Base-by-base conservation (phyloP, 2,888 invertebrate genomes). In the Tachina lurida region DNA sequence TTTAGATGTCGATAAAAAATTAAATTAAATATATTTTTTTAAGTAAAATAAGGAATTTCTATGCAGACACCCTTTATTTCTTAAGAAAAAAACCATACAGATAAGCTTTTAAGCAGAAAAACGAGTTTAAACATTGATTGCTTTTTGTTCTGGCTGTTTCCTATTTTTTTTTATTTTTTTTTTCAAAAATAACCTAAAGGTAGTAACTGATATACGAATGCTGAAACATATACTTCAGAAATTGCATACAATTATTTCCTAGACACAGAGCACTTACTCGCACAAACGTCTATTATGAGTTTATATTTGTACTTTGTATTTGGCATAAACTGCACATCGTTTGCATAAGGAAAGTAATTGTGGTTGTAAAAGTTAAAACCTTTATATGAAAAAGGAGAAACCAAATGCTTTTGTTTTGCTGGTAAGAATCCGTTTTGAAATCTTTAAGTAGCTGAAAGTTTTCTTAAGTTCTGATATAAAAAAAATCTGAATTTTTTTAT, bases 51-150 rank as follows among this genome's bases (percentile, higher is more conserved):
- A 31, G 5, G 7, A 31, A 31, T 7, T 31, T 31, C 7, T 31
- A 31, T 31, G 7, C 31, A 31, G 31, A 31, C 7, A 31, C 7
- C 31, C 31, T 31, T 31, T 31, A 52, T 67, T 73, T 71, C 73
- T 77, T 15, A 45, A 83, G 60, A 71, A 5, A 31, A 7, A 5
- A 31, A 7, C 5, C 31, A 60, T 77, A 73, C 52, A 77, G 77
- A 83, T 77, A 83, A 83, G 73, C 83, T 83, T 83, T 83, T 83
- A 84, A 84, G 78, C 78, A 84, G 84, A 78, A 78, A 84, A 84
- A 70, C 84, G 79, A 79, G 84, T 84, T 84, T 75, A 84, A 84
- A 65, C 63, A 75, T 74, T 79, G 74, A 65, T 84, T 65, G 63
- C 12, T 60, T 58, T 68, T 45, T 75, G 17, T 4, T 56, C 31